These are phyloP conservation scores for Schlechtendalia chinensis DNA, from an alignment of 1,140 invertebrate genomes.

Conservation along the genomic window DNA sequence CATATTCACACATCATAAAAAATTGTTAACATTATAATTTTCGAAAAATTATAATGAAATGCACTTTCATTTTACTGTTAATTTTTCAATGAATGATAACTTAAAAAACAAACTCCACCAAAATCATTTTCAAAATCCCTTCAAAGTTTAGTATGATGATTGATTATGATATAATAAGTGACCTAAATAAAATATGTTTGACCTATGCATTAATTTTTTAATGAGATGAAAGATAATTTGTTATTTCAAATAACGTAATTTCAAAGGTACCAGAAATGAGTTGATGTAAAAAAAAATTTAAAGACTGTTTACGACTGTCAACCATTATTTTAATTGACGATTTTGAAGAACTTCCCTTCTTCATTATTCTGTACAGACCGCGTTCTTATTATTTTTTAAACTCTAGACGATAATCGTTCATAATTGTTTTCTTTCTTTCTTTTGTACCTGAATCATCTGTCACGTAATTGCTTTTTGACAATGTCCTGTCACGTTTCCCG, in stretches of 20 bases:
- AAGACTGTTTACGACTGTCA: background rate
- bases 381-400: conserved; percentile 24
- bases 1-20: too few species aligned
- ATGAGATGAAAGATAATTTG: background rate
- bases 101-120: too few species aligned
- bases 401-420: conserved; percentile 14
- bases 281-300: background rate
- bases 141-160: too few species aligned
- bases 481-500: conserved; percentile 28
- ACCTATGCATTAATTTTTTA: too few species aligned
- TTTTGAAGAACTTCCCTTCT: background rate
- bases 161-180: too few species aligned
- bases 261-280: conserved; percentile 12
- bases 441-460: background rate
- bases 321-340: conserved; percentile 27
- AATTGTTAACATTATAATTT: too few species aligned
- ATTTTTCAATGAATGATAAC: too few species aligned
- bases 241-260: background rate
- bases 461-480: conserved; percentile 20
- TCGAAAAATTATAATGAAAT: too few species aligned
- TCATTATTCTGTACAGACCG: background rate
- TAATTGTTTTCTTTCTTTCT: conserved; percentile 20
- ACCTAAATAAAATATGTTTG: too few species aligned
- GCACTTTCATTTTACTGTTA: too few species aligned
- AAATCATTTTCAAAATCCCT: too few species aligned